Evolutionary conservation across 2,797 vertebrate species (phyloP), one percentile per base, ranked within the genome.

Genomic region (Hafferia zeledoni): DNA sequence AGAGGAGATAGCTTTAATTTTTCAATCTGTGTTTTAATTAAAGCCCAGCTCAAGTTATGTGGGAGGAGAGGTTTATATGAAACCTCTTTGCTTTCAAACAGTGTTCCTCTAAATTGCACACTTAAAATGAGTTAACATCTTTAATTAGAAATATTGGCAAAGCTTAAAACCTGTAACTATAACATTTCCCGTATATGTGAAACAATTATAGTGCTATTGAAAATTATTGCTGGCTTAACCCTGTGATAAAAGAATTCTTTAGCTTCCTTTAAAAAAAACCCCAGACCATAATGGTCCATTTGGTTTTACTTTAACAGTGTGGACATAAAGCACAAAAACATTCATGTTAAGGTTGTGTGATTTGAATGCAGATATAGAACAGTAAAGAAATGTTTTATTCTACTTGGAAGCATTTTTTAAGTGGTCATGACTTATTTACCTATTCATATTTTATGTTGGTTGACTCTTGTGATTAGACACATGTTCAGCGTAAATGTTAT

Each of bases 401-500:
- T 72, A 83, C 41, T 89, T 82, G 78, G 68, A 90, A 94, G 52
- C 31, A 37, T 96, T 94, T 47, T 96, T 92, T 97, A 82, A 90
- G 46, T 96, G 57, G 84, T 93, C 84, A 15, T 93, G 33, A 84
- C 76, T 96, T 88, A 79, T 44, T 95, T 95, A 64, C 95, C 84
- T 93, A 79, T 96, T 97, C 89, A 76, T 89, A 91, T 96, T 96
- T 97, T 96, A 97, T 83, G 97, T 96, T 97, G 97, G 94, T 97
- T 98, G 97, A 98, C 96, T 98, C 97, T 96, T 97, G 96, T 97
- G 97, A 97, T 97, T 97, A 97, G 96, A 97, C 94, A 96, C 93
- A 77, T 57, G n/a, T 74, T 97, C 81, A 96, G 78, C 31, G 27
- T 97, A 89, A 93, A 68, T 75, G 83, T 94, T 83, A 31, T 70